Evolutionary conservation across 1,140 invertebrate species (phyloP).

Genomic region (Asobara japonica): DNA sequence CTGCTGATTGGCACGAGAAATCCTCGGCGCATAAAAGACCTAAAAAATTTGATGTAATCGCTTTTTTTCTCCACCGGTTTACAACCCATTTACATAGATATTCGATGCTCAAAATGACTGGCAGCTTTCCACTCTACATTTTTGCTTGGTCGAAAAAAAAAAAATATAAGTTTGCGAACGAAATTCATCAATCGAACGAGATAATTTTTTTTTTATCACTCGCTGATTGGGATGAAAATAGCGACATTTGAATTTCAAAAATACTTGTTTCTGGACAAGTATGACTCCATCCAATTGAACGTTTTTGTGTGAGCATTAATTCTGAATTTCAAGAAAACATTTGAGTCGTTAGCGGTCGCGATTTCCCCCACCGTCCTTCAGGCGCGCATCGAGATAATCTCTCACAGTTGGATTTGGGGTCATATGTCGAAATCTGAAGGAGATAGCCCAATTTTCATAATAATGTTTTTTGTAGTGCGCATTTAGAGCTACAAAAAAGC

Average conservation of each 20-base stretch:
- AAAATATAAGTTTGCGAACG: neutral
- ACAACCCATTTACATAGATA: neutral
- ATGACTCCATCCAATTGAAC: neutral
- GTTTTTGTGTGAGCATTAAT: no score
- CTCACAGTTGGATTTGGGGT: no score
- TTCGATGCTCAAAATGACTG: neutral
- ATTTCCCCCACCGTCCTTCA: no score
- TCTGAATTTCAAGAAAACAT: no score
- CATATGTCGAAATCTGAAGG: no score
- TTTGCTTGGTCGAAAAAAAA: neutral
- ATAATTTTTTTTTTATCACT: neutral
- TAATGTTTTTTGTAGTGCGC: no score
- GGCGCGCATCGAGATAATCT: no score
- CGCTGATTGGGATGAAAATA: neutral
- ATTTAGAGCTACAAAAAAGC: no score
- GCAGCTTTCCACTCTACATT: neutral
- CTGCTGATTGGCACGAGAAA: neutral
- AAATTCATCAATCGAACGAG: neutral
- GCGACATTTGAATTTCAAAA: neutral
- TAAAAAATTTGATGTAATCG: neutral
- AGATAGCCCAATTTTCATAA: no score
- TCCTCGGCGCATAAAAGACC: neutral
- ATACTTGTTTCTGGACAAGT: neutral
- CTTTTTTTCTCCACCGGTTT: neutral
- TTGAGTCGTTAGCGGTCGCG: no score